Base-by-base conservation (phyloP, 1,140 invertebrate genomes). In the Caenorhabditis briggsae region DNA sequence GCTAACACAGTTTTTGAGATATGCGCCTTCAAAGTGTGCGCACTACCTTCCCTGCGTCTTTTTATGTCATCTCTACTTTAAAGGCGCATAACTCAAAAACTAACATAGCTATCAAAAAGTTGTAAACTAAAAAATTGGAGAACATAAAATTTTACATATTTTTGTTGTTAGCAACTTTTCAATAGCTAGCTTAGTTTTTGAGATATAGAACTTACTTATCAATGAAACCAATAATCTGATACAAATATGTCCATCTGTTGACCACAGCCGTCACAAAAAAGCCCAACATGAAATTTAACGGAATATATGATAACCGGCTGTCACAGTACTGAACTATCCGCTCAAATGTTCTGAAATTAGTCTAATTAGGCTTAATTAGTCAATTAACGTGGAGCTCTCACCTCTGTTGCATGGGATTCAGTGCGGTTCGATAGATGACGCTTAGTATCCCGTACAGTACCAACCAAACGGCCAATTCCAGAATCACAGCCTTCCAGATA, bases 401-500 rank as follows among this genome's bases (percentile, higher is more conserved):
- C 88, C 86, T 84, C 55, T 87, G 82, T 55, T 88, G 88, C n/a
- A 41, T 33, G 16, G 86, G 86, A 70, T 58, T 89, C 23, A 98
- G 94, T 43, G 94, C 95, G 93, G 95, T 96, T 93, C 97, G 94
- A 94, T 98, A 98, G 78, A 95, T 93, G 84, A 97, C 93, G 93
- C 96, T 97, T 90, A 98, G 95, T 86, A 95, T 93, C 93, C 96
- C 96, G 93, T 97, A 98, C 85, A 96, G 92, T 87, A 95, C 93
- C 90, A 96, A 94, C 93, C 97, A 98, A 55, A 96, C 95, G 90
- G 97, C 92, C 87, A 97, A 94, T 94, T 98, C 97, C 89, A 96
- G 95, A 95, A 96, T 98, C 70, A 98, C 95, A 91, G 98, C 93
- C 94, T 98, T 98, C 94, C 98, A 98, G n/a, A 98, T 96, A 91